Conservation (phyloP, 2,113 vertebrate species). For the Ranitomeya variabilis region DNA sequence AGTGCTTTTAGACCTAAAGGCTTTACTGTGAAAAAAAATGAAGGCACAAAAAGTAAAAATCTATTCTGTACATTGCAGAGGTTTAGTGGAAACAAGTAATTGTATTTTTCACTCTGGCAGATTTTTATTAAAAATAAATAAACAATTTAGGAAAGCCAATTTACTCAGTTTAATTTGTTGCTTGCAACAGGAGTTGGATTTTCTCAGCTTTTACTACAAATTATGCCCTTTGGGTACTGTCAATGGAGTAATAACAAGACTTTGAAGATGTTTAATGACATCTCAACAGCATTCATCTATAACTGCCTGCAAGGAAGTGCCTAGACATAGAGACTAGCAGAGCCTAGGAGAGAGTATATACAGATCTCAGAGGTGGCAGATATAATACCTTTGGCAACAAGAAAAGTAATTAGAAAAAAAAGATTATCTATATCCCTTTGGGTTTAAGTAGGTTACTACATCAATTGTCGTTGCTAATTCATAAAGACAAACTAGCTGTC, state of each 20-base stretch:
- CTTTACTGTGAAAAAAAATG: too few species aligned
- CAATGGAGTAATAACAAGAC: conserved; percentile 26
- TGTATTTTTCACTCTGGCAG: not conserved
- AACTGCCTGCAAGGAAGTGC: not conserved
- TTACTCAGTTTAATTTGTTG: not conserved
- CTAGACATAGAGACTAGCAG: not conserved
- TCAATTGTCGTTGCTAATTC: conserved; percentile 50
- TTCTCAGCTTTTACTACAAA: not conserved
- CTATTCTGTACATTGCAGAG: not conserved
- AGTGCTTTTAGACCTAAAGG: too few species aligned
- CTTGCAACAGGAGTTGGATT: not conserved
- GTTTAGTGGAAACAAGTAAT: not conserved
- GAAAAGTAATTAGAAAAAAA: conserved; percentile 39
- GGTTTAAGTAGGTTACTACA: conserved; percentile 44
- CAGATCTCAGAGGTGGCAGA: conserved; percentile 13
- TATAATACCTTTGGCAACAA: conserved; percentile 49
- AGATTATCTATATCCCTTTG: conserved; percentile 38
- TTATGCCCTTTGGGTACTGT: not conserved
- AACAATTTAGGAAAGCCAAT: not conserved
- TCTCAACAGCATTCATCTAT: conserved; percentile 5
- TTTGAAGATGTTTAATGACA: conserved; percentile 23
- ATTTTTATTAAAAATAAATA: not conserved
- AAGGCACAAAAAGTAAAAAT: too few species aligned
- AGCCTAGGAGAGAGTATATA: conserved; percentile 23
- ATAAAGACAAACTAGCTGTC: conserved; percentile 46